Evolutionary conservation across 2,113 vertebrate genomes (phyloP).

Genomic region (Lethenteron camtschaticum): DNA sequence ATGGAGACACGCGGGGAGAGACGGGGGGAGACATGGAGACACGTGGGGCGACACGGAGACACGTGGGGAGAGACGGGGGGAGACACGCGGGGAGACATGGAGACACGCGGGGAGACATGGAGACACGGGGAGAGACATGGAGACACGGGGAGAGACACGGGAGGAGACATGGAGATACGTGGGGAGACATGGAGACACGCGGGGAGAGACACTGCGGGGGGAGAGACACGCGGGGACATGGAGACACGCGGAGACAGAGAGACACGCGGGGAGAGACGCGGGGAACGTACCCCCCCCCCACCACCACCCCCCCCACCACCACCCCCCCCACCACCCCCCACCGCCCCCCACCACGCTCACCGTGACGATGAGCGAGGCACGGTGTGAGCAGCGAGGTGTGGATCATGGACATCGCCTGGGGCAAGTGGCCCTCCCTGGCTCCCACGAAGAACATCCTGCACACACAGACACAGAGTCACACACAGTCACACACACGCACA

Average conservation of each 20-base stretch:
- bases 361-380: constrained; percentile 33
- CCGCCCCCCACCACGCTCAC: constrained; percentile 15
- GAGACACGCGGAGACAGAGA: background rate
- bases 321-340: background rate
- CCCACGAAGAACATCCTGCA: constrained; percentile 28
- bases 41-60: no score
- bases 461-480: background rate
- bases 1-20: no score
- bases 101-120: no score
- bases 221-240: background rate
- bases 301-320: background rate
- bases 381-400: constrained; percentile 31
- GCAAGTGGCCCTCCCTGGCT: constrained; percentile 28
- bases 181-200: background rate
- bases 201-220: background rate
- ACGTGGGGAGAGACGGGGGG: no score
- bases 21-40: no score
- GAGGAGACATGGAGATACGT: no score
- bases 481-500: background rate
- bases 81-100: no score
- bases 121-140: no score
- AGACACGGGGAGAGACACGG: no score
- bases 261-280: no score
- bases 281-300: background rate
- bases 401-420: constrained; percentile 26